Conservation (phyloP, 2,113 vertebrate species). For the Entomyzon cyanotis region DNA sequence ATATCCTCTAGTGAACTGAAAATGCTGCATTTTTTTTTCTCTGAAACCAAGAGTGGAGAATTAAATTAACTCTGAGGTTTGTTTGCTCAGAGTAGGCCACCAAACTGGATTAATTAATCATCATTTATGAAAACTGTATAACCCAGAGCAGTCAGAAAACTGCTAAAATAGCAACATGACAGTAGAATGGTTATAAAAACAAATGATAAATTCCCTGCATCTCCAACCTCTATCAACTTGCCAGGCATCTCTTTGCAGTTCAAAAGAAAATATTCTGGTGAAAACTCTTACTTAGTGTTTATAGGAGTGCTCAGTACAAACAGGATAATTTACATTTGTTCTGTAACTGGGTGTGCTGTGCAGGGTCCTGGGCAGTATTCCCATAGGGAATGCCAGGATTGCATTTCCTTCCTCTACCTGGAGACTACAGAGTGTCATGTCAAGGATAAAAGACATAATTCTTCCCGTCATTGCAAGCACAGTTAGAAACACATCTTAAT, state of each 20-base stretch:
- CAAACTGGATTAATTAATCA: conserved; percentile 65
- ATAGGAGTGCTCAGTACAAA: neutral
- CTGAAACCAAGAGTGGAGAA: conserved; percentile 34
- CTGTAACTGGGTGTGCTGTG: neutral
- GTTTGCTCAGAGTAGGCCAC: conserved; percentile 40
- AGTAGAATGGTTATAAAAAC: conserved; percentile 18
- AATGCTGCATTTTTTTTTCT: neutral
- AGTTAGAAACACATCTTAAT: neutral
- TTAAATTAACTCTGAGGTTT: conserved; percentile 62
- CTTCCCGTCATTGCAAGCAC: neutral
- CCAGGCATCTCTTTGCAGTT: neutral
- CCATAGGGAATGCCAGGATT: neutral
- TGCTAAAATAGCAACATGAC: conserved; percentile 37
- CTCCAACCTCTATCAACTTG: neutral
- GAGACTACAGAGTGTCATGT: neutral
- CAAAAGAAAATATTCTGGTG: neutral
- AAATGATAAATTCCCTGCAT: neutral
- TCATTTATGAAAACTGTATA: conserved; percentile 36
- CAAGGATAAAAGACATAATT: neutral
- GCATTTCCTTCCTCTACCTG: neutral
- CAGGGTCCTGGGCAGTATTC: neutral
- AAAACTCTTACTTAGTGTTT: neutral
- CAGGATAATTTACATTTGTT: neutral
- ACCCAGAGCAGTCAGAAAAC: conserved; percentile 25
- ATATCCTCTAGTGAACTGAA: conserved; percentile 39